These are phyloP conservation scores for Dysmachus trigonus DNA, from an alignment of 2,888 invertebrate species.

Conservation along the genomic window DNA sequence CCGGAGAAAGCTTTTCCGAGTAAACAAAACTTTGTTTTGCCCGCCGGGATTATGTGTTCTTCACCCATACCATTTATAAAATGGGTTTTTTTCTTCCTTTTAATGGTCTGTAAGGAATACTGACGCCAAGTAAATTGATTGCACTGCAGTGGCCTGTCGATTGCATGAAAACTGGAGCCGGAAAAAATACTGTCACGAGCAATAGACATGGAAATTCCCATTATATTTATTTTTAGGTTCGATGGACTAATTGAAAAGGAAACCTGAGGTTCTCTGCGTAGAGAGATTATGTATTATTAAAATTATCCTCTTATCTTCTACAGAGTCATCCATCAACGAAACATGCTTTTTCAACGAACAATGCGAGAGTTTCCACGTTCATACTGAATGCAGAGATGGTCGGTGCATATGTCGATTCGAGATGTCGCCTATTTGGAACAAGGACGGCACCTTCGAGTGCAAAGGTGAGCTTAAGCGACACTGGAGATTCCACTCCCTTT, in stretches of 20 bases:
- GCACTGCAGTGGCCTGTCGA: slow-evolving; percentile 42
- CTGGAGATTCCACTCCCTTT: neutral
- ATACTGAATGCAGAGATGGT: slow-evolving; percentile 83
- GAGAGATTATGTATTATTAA: neutral
- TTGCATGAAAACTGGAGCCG: neutral
- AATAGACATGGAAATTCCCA: neutral
- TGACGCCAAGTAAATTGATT: slow-evolving; percentile 48
- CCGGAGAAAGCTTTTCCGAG: neutral
- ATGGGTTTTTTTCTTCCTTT: slow-evolving; percentile 1
- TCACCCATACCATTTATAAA: neutral
- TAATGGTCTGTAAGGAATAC: slow-evolving; percentile 38
- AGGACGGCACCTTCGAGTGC: slow-evolving; percentile 78
- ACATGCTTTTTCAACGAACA: slow-evolving; percentile 85
- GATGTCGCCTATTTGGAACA: slow-evolving; percentile 74
- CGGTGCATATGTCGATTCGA: slow-evolving; percentile 83
- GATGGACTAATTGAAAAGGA: neutral
- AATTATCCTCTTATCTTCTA: neutral
- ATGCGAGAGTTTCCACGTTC: slow-evolving; percentile 77
- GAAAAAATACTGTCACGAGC: neutral
- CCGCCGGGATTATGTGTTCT: neutral
- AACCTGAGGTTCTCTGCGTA: too few relatives aligned
- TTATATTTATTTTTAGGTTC: neutral
- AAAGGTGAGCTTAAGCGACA: slow-evolving; percentile 70
- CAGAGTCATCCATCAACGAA: slow-evolving; percentile 83
- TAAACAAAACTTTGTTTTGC: neutral